A percentile compares a stretch with the other conserved stretches of the same genome.
Evolutionary conservation across 2,888 invertebrate genomes (phyloP).

Genomic region (Agonum fuliginosum): DNA sequence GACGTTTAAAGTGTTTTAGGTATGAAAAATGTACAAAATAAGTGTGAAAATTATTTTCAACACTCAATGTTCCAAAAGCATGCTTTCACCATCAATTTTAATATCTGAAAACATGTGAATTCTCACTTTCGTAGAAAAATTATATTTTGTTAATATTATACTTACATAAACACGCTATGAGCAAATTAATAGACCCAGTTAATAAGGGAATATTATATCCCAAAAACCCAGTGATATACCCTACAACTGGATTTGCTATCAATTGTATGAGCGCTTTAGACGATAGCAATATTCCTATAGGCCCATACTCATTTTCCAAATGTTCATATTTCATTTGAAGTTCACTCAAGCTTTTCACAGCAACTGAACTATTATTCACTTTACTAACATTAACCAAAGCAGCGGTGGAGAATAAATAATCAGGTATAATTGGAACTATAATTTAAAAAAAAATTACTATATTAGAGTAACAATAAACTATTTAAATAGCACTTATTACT

Average conservation of each 20-base stretch:
- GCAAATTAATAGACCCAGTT: conserved; percentile 80
- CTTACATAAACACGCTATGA: conserved; percentile 82
- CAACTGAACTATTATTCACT: conserved; percentile 61
- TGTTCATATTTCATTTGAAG: conserved; percentile 70
- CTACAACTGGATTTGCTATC: conserved; percentile 84
- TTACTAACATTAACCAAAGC: conserved; percentile 57
- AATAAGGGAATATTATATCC: conserved; percentile 83
- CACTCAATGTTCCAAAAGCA: too few species aligned
- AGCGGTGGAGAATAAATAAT: conserved; percentile 79
- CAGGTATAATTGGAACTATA: conserved; percentile 87
- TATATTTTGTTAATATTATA: conserved; percentile 61
- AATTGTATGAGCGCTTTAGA: conserved; percentile 89
- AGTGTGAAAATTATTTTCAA: too few species aligned
- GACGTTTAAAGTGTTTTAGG: too few species aligned
- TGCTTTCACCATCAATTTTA: too few species aligned
- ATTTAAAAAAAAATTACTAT: conserved; percentile 62
- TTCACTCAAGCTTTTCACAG: conserved; percentile 70
- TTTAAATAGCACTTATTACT: conserved; percentile 68
- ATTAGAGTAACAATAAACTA: not conserved
- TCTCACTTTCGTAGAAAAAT: too few species aligned
- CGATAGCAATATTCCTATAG: conserved; percentile 81
- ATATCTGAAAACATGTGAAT: too few species aligned
- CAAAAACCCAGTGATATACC: conserved; percentile 78
- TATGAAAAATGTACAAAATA: too few species aligned
- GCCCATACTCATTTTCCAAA: conserved; percentile 79